Percentiles rank a stretch among this genome's conserved stretches.
Evolutionary conservation across 2,888 invertebrate genomes (phyloP).

Genomic region (Timema podura): DNA sequence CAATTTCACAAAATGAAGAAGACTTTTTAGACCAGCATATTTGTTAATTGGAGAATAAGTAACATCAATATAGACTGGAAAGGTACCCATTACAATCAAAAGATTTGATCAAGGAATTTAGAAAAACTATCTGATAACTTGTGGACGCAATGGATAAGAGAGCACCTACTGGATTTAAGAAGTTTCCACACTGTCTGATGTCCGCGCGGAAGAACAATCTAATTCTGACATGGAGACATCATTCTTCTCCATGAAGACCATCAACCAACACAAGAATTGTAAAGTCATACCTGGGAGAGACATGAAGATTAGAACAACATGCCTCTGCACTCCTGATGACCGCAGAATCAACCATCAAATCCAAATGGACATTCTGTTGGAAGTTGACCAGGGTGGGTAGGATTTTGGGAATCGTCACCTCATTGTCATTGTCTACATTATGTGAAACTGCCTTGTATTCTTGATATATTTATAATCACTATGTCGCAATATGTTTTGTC

Average conservation of each 20-base stretch:
- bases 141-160: neutral
- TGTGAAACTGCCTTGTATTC: no score
- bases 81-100: neutral
- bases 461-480: no score
- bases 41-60: no score
- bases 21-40: neutral
- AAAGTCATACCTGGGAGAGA: neutral
- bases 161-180: neutral
- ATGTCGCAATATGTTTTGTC: no score
- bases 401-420: no score
- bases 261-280: neutral
- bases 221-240: neutral
- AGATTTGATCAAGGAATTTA: neutral
- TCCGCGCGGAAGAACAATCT: neutral
- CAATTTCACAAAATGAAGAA: neutral
- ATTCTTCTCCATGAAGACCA: constrained; percentile 8
- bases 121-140: constrained; percentile 4
- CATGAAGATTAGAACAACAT: neutral
- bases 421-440: no score
- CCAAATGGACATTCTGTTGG: neutral
- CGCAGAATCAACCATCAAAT: neutral
- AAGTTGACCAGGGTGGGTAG: no score
- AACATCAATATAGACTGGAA: neutral
- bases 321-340: neutral
- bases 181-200: neutral